phyloP scores from a whole-genome alignment of 1,140 invertebrate species.

The Drosophila busckii region DNA sequence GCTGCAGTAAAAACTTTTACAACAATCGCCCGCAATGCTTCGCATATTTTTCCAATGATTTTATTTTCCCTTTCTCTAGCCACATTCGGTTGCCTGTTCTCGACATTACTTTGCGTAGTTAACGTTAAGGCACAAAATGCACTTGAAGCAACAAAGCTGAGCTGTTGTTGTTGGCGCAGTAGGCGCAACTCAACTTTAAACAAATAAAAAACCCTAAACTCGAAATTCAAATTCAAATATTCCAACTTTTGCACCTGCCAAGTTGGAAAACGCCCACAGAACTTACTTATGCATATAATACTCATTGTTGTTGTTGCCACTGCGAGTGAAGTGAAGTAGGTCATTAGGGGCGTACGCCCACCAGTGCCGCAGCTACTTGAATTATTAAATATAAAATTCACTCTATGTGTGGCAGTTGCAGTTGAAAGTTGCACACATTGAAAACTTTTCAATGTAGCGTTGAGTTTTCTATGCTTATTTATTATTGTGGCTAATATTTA shows the following conservation, averaged over 20 bases:
- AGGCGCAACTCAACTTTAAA: no score
- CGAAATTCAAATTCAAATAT: slow-evolving; percentile 15
- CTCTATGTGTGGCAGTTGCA: slow-evolving; percentile 29
- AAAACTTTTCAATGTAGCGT: slow-evolving; percentile 26
- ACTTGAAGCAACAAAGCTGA: slow-evolving; percentile 41
- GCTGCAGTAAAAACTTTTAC: slow-evolving; percentile 21
- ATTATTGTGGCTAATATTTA: no score
- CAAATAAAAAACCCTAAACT: no score
- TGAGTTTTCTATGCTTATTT: no score
- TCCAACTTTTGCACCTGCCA: no score
- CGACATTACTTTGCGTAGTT: background rate
- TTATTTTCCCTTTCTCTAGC: background rate
- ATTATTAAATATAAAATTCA: slow-evolving; percentile 67
- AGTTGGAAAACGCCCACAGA: slow-evolving; percentile 36
- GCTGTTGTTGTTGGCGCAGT: no score
- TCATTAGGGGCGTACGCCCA: slow-evolving; percentile 57
- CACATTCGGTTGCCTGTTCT: background rate
- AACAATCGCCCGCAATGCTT: background rate
- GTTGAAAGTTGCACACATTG: slow-evolving; percentile 33
- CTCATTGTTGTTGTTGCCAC: slow-evolving; percentile 34
- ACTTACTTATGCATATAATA: slow-evolving; percentile 52
- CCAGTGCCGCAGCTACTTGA: slow-evolving; percentile 50
- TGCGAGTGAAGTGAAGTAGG: slow-evolving; percentile 53
- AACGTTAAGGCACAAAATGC: slow-evolving; percentile 13
- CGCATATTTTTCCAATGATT: no score